Evolutionary conservation across 2,888 invertebrate species (phyloP), one percentile per base, ranked within the genome.

Genomic region (Zele albiditarsus): DNA sequence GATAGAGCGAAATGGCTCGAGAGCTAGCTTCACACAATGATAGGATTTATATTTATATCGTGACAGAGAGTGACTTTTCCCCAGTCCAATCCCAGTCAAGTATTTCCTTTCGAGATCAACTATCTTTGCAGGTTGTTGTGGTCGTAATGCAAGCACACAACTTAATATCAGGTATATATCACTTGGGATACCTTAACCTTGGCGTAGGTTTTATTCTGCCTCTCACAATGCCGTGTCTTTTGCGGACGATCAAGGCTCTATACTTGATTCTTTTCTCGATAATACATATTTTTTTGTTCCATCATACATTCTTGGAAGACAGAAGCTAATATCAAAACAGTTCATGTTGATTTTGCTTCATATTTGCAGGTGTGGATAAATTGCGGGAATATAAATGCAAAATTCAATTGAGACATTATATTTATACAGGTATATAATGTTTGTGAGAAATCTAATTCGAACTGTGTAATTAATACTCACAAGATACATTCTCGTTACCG

Each of bases 161-260:
- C 66, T 71, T 69, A n/a, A 60, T 66, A 70, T 72, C 77, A 78
- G 76, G 76, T 65, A 60, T 73, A 66, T 81, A 82, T 80, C 77
- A 79, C 77, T 73, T 69, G 74, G 73, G 74, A 79, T 79, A 83
- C 86, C 85, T 86, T 85, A 86, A 86, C 87, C 87, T 87, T 87
- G 85, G 78, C 69, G 73, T 77, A 79, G 76, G 75, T 62, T 65
- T 31, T 25, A 66, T 76, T 73, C 53, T 74, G 75, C 84, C 85
- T 84, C 84, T 85, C 84, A 84, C 84, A 81, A 81, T 20, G 8
- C 70, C 71, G 33, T 79, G 23, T 67, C 77, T 79, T 73, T 23
- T 71, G 70, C 31, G 63, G 69, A 74, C 66, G 70, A 79, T 78
- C 78, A 80, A 80, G 78, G 78, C 60, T 78, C 53, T 46, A 28